Conservation (phyloP, 2,797 vertebrate species). For the Tolypeutes matacus region DNA sequence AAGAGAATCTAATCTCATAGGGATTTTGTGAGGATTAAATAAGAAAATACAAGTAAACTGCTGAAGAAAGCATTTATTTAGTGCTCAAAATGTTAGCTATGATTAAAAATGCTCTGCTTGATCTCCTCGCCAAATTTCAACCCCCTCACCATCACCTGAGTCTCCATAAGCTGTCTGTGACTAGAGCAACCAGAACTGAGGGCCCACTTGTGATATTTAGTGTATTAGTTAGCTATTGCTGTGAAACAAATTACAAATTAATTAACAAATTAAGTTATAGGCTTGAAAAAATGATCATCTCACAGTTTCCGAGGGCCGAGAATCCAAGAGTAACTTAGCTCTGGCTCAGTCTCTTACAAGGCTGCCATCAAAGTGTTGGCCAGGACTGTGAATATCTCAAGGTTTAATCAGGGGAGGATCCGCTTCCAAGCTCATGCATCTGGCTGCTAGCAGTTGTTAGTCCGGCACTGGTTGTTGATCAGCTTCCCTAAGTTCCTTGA, state of each 20-base stretch:
- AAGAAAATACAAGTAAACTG: neutral
- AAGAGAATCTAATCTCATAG: neutral
- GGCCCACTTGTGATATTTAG: neutral
- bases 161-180: neutral
- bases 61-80: neutral
- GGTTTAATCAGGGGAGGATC: neutral
- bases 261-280: no score
- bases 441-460: neutral
- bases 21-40: conserved; percentile 31
- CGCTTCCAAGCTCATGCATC: neutral
- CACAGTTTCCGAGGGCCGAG: neutral
- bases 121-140: neutral
- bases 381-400: fast-evolving
- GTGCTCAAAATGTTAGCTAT: fast-evolving
- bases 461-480: neutral
- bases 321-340: neutral
- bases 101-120: fast-evolving
- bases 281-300: neutral
- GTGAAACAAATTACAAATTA: neutral
- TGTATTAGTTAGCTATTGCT: neutral
- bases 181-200: neutral
- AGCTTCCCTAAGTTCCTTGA: neutral
- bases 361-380: fast-evolving
- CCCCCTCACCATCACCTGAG: neutral
- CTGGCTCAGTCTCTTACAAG: neutral